These are phyloP conservation scores for Lepidothrix coronata DNA, from an alignment of 2,113 vertebrate species.

Conservation along the genomic window DNA sequence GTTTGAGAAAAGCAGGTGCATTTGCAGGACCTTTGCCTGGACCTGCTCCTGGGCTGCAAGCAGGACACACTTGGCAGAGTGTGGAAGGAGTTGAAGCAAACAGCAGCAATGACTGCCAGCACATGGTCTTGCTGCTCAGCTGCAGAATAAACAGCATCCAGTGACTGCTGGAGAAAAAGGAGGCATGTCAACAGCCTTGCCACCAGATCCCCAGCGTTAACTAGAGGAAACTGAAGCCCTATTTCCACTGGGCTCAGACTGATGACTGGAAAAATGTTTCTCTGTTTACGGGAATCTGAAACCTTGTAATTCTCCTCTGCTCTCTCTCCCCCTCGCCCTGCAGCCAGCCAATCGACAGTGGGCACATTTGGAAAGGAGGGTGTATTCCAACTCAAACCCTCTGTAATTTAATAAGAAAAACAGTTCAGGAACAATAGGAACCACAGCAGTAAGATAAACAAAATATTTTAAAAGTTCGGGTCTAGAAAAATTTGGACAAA, in stretches of 20 bases:
- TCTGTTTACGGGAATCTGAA: slow-evolving; percentile 70
- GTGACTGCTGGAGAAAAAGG: neutral
- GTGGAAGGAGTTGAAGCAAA: neutral
- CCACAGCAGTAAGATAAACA: neutral
- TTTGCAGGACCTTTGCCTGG: neutral
- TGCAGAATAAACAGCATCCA: neutral
- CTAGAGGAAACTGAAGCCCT: slow-evolving; percentile 47
- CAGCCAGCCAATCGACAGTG: neutral
- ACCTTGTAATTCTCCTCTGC: slow-evolving; percentile 59
- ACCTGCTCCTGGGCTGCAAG: neutral
- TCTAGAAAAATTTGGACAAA: neutral
- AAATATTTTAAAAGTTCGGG: neutral
- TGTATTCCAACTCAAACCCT: neutral
- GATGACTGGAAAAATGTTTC: slow-evolving; percentile 68
- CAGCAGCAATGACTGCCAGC: neutral
- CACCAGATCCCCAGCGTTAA: slow-evolving; percentile 14
- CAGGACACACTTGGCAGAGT: neutral
- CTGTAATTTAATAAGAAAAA: slow-evolving; percentile 44
- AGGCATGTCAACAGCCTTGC: slow-evolving; percentile 40
- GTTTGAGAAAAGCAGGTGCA: neutral
- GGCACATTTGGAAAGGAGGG: neutral
- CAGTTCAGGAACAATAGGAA: slow-evolving; percentile 14
- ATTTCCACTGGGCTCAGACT: slow-evolving; percentile 48
- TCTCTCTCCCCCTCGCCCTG: neutral
- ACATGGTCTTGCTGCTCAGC: neutral